phyloP scores from a whole-genome alignment of 2,888 invertebrate genomes.

The Spodoptera exigua region DNA sequence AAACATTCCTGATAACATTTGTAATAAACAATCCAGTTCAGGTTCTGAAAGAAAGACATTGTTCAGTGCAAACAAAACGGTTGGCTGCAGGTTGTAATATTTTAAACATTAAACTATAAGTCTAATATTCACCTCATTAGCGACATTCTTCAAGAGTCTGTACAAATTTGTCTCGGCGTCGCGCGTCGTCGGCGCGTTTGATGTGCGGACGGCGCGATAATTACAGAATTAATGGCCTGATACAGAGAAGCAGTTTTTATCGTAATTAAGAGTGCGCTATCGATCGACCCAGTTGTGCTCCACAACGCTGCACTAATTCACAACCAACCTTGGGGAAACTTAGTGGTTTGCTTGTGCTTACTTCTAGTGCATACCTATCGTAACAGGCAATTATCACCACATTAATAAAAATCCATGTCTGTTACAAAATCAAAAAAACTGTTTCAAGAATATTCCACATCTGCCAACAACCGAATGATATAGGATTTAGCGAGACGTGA shows the following conservation, averaged over 20 bases:
- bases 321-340: conserved; percentile 71
- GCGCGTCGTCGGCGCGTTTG: conserved; percentile 78
- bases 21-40: conserved; percentile 37
- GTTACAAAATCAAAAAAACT: background rate
- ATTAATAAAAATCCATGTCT: background rate
- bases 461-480: conserved; percentile 18
- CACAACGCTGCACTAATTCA: conserved; percentile 64
- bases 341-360: conserved; percentile 59
- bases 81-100: conserved; percentile 44
- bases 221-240: conserved; percentile 79
- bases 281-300: conserved; percentile 72
- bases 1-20: conserved; percentile 43
- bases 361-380: conserved; percentile 67
- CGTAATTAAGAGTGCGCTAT: conserved; percentile 78
- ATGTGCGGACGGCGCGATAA: conserved; percentile 77
- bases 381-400: background rate
- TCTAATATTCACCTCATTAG: conserved; percentile 62
- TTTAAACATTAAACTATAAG: conserved; percentile 38
- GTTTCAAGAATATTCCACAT: conserved; percentile 10
- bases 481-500: conserved; percentile 17
- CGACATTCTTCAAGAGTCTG: conserved; percentile 58
- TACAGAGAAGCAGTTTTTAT: conserved; percentile 79
- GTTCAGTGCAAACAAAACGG: conserved; percentile 32
- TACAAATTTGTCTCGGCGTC: conserved; percentile 68
- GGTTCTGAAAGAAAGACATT: conserved; percentile 26